A percentile compares a stretch with the other conserved stretches of the same genome.
Evolutionary conservation across 2,797 vertebrate species (phyloP).

Genomic region (Micromesistius poutassou): DNA sequence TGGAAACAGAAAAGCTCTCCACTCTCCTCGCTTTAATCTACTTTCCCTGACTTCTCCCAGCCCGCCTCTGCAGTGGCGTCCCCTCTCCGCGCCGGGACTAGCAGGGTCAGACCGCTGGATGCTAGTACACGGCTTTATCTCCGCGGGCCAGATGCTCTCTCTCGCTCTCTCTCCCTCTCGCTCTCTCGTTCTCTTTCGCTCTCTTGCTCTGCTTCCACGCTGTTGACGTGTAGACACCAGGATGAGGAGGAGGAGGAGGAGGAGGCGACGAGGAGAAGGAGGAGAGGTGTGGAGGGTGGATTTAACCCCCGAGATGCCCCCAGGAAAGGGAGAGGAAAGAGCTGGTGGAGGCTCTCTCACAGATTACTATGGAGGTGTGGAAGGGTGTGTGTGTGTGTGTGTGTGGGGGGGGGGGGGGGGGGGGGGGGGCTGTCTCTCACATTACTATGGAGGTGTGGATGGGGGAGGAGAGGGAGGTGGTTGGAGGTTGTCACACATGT

Average conservation of each 20-base stretch:
- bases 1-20: conserved; percentile 54
- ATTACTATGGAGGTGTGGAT: background rate
- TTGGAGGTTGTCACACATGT: background rate
- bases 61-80: conserved; percentile 64
- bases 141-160: conserved; percentile 78
- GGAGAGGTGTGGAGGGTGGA: background rate
- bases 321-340: background rate
- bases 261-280: background rate
- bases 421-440: no score
- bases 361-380: background rate
- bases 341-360: background rate
- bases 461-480: background rate
- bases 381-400: no score
- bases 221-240: background rate
- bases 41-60: conserved; percentile 54
- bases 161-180: conserved; percentile 5
- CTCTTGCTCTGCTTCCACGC: background rate
- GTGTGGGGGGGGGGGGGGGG: no score
- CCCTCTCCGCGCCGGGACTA: conserved; percentile 57
- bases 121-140: conserved; percentile 78
- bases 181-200: background rate
- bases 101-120: conserved; percentile 68
- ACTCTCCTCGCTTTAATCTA: conserved; percentile 74
- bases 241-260: background rate
- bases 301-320: background rate